Evolutionary conservation across 1,140 invertebrate species (phyloP).

Genomic region (Caenorhabditis elegans): WBcel235 BX284604.4:13975001-13975500

Average conservation of each 20-base stretch:
- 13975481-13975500: slow-evolving; percentile 36
- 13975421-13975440: slow-evolving; percentile 41
- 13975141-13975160: background rate
- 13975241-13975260: slow-evolving; percentile 37
- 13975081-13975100: background rate
- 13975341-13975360: background rate
- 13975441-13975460: slow-evolving; percentile 42
- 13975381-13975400: slow-evolving; percentile 30
- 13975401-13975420: slow-evolving; percentile 36
- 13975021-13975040: slow-evolving; percentile 40
- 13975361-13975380: background rate
- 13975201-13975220: background rate
- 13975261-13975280: slow-evolving; percentile 35
- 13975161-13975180: slow-evolving; percentile 30
- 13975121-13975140: slow-evolving; percentile 7
- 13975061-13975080: background rate
- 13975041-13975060: background rate
- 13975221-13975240: slow-evolving; percentile 12
- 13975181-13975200: slow-evolving; percentile 23
- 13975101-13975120: background rate
- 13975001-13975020: slow-evolving; percentile 22
- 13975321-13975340: background rate
- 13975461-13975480: slow-evolving; percentile 38
- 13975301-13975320: background rate
- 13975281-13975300: slow-evolving; percentile 29